These are phyloP conservation scores for Mesaphorura yosii DNA, from an alignment of 1,140 invertebrate species.

Conservation along the genomic window DNA sequence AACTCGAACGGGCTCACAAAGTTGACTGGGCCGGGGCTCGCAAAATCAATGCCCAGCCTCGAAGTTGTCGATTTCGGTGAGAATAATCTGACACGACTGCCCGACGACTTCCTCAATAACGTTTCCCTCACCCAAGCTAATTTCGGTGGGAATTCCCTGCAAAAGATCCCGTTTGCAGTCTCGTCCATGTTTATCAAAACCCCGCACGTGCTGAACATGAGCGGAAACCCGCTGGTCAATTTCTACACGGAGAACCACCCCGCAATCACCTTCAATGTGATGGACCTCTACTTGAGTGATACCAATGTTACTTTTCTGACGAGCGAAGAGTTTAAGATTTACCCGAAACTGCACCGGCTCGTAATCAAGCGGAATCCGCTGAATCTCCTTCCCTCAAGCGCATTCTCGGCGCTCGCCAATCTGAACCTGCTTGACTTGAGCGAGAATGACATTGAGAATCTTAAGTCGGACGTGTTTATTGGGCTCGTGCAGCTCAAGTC, in stretches of 20 bases:
- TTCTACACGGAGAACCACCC: constrained; percentile 46
- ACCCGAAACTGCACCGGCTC: constrained; percentile 61
- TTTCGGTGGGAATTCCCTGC: constrained; percentile 66
- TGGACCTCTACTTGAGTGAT: constrained; percentile 64
- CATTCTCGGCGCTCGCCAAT: constrained; percentile 61
- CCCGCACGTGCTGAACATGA: constrained; percentile 63
- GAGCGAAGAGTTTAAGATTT: constrained; percentile 76
- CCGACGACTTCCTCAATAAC: constrained; percentile 61
- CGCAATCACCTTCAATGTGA: constrained; percentile 41
- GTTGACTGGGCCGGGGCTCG: constrained; percentile 60
- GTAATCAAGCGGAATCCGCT: constrained; percentile 63
- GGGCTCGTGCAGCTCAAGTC: constrained; percentile 57
- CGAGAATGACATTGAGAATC: constrained; percentile 65
- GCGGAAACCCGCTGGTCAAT: constrained; percentile 61
- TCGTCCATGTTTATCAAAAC: constrained; percentile 54
- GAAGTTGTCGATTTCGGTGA: constrained; percentile 54
- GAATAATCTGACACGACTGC: constrained; percentile 60
- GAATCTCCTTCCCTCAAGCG: constrained; percentile 65
- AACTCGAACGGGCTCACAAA: constrained; percentile 61
- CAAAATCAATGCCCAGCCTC: constrained; percentile 57
- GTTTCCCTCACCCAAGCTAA: constrained; percentile 57
- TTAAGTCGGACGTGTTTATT: constrained; percentile 71
- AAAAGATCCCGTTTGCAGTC: constrained; percentile 61
- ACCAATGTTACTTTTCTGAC: constrained; percentile 76
- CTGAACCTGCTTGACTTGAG: constrained; percentile 70